Base-by-base conservation (phyloP, 2,797 vertebrate genomes). In the Pseudochirops corinnae region DNA sequence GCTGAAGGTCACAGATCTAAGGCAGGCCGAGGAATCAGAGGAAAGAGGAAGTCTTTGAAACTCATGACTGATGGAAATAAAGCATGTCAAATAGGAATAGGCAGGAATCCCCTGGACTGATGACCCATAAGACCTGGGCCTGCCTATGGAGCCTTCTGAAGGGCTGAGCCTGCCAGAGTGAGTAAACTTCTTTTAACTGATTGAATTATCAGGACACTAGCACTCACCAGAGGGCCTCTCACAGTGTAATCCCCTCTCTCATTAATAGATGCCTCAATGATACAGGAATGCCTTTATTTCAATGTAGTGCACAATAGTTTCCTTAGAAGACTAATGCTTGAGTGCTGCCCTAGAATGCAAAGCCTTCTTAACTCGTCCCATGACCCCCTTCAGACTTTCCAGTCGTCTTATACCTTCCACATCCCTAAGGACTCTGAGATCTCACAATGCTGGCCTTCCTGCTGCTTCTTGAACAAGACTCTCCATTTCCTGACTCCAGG, bases 121-220 rank as follows among this genome's bases (percentile, higher is more conserved):
- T 11, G 82, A 29, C 6, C 10, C 14, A 1, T 55, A 28, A 90
- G 31, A 24, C 93, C 31, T 14, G 24, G 11, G 12, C 31, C 52
- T 53, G 55, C 39, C 46, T 93, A 13, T 26, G 13, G 33, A 21
- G 33, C n/a, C 50, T 56, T 12, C 0, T 0, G 67, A 74, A n/a
- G n/a, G 67, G 6, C 67, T 74, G n/a, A 74, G 2, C 90, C 39
- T 60, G 26, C 55, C 24, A 0, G 14, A 55, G 4, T 12, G 13
- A 52, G 90, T 90, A 21, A 29, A 6, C 26, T 33, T 50, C 21
- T 94, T 26, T 7, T 39, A 46, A 6, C 46, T n/a, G 50, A 5
- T 6, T 31, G 1, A 18, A 5, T 82, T 26, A 33, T 16, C 13
- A 1, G 0, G 26, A 57, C 0, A 0, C 16, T 12, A 14, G 21